phyloP scores from a whole-genome alignment of 2,797 vertebrate species.

The Ctenopoma multispine region DNA sequence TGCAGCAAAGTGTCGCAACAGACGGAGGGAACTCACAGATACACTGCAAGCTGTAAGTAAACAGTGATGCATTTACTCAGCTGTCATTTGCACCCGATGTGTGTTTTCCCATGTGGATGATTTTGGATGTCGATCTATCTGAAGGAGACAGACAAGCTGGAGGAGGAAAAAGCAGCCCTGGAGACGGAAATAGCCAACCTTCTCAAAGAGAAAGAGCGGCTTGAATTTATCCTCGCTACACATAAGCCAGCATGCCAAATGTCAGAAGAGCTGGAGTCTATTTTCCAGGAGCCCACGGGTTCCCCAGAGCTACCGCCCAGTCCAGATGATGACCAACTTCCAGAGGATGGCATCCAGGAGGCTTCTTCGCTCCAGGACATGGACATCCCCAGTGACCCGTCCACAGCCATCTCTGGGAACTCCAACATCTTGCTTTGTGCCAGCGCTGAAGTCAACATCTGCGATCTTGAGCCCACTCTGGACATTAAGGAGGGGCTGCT shows the following conservation, averaged over 20 bases:
- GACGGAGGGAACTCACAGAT: slow-evolving; percentile 93
- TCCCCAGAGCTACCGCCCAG: slow-evolving; percentile 76
- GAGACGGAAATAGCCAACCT: slow-evolving; percentile 94
- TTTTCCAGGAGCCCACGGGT: slow-evolving; percentile 87
- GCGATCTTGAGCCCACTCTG: slow-evolving; percentile 86
- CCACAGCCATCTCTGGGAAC: slow-evolving; percentile 86
- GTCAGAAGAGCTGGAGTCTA: slow-evolving; percentile 88
- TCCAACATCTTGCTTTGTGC: slow-evolving; percentile 87
- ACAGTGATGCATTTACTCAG: slow-evolving; percentile 68
- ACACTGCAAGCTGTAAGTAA: slow-evolving; percentile 94
- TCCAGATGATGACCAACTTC: slow-evolving; percentile 74
- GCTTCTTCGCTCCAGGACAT: slow-evolving; percentile 81
- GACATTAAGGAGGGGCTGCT: slow-evolving; percentile 93
- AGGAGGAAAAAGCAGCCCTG: slow-evolving; percentile 93
- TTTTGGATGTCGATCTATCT: slow-evolving; percentile 58
- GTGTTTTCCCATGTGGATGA: slow-evolving; percentile 58
- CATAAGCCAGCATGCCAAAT: slow-evolving; percentile 94
- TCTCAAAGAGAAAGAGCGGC: slow-evolving; percentile 96
- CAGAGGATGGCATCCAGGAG: slow-evolving; percentile 81
- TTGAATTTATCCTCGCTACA: slow-evolving; percentile 92
- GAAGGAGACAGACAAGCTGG: slow-evolving; percentile 96
- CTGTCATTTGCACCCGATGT: slow-evolving; percentile 61
- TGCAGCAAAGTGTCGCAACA: slow-evolving; percentile 96
- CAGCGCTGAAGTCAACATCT: slow-evolving; percentile 85
- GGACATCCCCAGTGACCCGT: slow-evolving; percentile 84